A percentile compares a stretch with the other conserved stretches of the same genome.
These are phyloP conservation scores for Folsomia manolachei DNA, from an alignment of 2,888 invertebrate species.

Conservation along the genomic window DNA sequence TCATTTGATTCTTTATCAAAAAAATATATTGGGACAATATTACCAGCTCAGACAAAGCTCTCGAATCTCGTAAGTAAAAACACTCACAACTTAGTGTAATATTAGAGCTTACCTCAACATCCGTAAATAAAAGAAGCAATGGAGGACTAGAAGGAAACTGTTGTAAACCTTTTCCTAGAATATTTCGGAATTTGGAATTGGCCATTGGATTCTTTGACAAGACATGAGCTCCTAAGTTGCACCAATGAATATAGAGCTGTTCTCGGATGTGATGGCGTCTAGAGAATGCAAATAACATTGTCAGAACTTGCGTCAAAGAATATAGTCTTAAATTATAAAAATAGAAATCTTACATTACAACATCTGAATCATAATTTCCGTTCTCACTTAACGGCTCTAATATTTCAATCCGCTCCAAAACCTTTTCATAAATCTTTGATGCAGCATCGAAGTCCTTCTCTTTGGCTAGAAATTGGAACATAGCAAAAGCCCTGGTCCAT, in stretches of 20 bases:
- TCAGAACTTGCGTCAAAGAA: neutral
- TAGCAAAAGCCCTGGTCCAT: constrained; percentile 39
- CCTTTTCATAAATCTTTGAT: constrained; percentile 30
- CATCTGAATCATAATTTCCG: constrained; percentile 33
- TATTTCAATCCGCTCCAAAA: constrained; percentile 23
- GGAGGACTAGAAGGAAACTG: constrained; percentile 49
- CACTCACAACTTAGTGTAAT: neutral
- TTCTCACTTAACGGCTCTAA: constrained; percentile 27
- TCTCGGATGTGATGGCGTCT: constrained; percentile 42
- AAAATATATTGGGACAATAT: neutral
- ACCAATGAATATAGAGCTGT: constrained; percentile 47
- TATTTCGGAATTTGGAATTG: constrained; percentile 43
- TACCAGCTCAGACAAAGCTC: neutral
- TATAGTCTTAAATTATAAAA: neutral
- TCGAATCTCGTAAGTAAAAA: too few relatives aligned
- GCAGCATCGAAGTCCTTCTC: constrained; percentile 33
- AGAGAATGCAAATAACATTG: neutral
- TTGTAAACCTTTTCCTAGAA: constrained; percentile 37
- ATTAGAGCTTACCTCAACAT: constrained; percentile 48
- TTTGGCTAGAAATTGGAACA: constrained; percentile 44
- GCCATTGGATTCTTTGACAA: constrained; percentile 38
- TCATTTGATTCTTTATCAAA: constrained; percentile 44
- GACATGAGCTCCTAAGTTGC: constrained; percentile 41
- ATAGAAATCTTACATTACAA: constrained; percentile 36
- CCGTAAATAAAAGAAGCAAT: constrained; percentile 41